Conservation (phyloP, 2,888 invertebrate genomes). For the Pecten maximus region DNA sequence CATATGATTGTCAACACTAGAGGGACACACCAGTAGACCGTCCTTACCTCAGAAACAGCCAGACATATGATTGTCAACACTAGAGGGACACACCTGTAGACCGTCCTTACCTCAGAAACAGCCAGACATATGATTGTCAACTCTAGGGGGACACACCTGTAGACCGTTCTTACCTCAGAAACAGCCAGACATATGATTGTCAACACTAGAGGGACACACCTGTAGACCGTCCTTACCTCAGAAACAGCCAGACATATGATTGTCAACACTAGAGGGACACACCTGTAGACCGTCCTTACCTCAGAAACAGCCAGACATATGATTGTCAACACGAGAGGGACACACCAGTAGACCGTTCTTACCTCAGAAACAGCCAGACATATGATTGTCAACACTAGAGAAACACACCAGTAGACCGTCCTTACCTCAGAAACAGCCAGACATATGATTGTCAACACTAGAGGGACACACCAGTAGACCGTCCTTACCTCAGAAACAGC, state of each 20-base stretch:
- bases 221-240: too few species aligned
- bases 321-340: constrained; percentile 94
- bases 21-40: constrained; percentile 96
- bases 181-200: constrained; percentile 95
- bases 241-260: constrained; percentile 94
- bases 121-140: constrained; percentile 95
- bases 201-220: constrained; percentile 94
- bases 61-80: constrained; percentile 94
- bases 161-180: too few species aligned
- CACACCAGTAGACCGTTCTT: too few species aligned
- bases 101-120: too few species aligned
- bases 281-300: too few species aligned
- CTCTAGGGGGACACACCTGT: constrained; percentile 95
- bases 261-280: constrained; percentile 93
- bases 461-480: constrained; percentile 95
- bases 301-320: constrained; percentile 94
- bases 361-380: constrained; percentile 95
- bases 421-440: constrained; percentile 95
- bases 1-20: constrained; percentile 94
- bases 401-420: constrained; percentile 96
- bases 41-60: too few species aligned
- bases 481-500: too few species aligned
- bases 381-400: constrained; percentile 93
- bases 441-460: constrained; percentile 93
- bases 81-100: constrained; percentile 95